Base-by-base conservation (phyloP, 2,888 invertebrate genomes). In the Caenorhabditis wallacei region DNA sequence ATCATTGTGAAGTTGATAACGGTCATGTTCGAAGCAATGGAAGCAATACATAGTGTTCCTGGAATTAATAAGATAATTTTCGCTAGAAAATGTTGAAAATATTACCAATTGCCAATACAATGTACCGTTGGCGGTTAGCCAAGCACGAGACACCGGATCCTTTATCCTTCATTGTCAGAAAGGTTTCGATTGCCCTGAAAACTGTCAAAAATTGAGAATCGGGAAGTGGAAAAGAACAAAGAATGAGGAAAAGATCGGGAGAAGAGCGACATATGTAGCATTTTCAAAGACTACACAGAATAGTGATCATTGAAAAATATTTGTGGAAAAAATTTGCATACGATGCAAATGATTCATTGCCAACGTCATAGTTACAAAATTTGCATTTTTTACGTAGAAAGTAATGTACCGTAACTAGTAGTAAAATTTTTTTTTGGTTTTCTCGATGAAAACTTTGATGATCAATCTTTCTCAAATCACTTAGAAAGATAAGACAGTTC, bases 1-100 rank as follows among this genome's bases (percentile, higher is more conserved):
- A 90, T 89, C 48, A 88, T 75, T 7, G 90, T 90, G 80, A 90
- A 90, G 64, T 89, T 90, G 48, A 90, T 84, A 0, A 89, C 86
- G 20, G 88, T 89, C 89, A 89, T 89, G 72, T 90, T 90, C 3
- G 88, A 87, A 40, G 89, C 90, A 70, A 90, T 90, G 1, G 88
- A 84, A 10, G 90, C 82, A 51, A 88, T 88, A 40, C 88, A 87
- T 22, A 85, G 75, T 2, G 87, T 85, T 66, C 88, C 88, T 88
- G 68, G 37, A 75, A 78, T 11, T 30, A 8, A 30, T 3, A 51
- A 13, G 5, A n/a, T n/a, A n/a, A n/a, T n/a, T n/a, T n/a, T n/a
- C n/a, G n/a, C n/a, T n/a, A n/a, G n/a, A n/a, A n/a, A n/a, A n/a
- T n/a, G n/a, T n/a, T n/a, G n/a, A n/a, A n/a, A n/a, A n/a, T n/a